Percentiles rank a stretch among this genome's conserved stretches.
These are phyloP conservation scores for Xiphydria camelus DNA, from an alignment of 2,888 invertebrate genomes.

Conservation along the genomic window DNA sequence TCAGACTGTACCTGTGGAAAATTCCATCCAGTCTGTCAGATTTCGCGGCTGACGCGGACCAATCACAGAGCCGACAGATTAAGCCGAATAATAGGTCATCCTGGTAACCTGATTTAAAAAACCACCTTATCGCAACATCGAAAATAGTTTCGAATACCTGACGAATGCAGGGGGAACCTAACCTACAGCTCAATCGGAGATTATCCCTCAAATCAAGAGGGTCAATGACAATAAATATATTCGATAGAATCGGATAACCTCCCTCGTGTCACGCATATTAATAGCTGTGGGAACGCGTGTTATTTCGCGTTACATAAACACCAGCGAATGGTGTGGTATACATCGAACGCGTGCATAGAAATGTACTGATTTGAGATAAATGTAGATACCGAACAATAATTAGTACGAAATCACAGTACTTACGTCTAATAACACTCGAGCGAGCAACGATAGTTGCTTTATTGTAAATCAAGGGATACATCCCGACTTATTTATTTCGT, in stretches of 20 bases:
- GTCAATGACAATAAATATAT: no score
- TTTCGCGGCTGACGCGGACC: no score
- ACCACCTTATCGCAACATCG: no score
- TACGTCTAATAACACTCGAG: slow-evolving; percentile 40
- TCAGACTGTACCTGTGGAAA: no score
- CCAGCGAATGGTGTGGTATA: slow-evolving; percentile 14
- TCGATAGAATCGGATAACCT: slow-evolving; percentile 4
- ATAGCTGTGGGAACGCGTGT: slow-evolving; percentile 19
- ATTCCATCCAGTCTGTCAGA: no score
- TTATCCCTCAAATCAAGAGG: no score
- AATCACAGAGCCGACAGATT: no score
- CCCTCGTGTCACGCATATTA: slow-evolving; percentile 18
- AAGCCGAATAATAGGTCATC: no score
- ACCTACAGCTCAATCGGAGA: slow-evolving; percentile 7
- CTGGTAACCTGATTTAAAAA: no score
- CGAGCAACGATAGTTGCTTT: slow-evolving; percentile 38
- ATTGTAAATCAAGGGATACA: slow-evolving; percentile 45
- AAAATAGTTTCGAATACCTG: no score
- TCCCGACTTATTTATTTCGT: slow-evolving; percentile 26
- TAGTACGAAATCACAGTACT: slow-evolving; percentile 21
- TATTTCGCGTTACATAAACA: slow-evolving; percentile 27
- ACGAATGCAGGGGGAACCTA: no score
- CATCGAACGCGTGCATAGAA: slow-evolving; percentile 11
- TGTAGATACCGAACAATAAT: slow-evolving; percentile 1
- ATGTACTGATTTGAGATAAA: slow-evolving; percentile 3